Percentiles rank a stretch among this genome's conserved stretches.
phyloP scores from a whole-genome alignment of 92 coral and sea anemone genomes.

The Heliopora coerulea region DNA sequence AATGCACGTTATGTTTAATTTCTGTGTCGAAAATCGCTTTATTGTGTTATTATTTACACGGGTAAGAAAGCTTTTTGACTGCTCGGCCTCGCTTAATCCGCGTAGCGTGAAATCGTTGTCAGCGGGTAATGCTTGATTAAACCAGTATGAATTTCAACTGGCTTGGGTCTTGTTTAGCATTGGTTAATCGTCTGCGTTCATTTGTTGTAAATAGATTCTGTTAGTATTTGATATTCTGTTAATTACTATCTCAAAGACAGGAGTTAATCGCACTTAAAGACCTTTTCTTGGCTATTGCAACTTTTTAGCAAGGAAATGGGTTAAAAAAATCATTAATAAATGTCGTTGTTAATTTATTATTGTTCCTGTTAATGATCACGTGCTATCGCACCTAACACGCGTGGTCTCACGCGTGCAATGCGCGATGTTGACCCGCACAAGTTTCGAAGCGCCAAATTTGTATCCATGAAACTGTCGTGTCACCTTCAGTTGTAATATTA shows the following conservation, averaged over 20 bases:
- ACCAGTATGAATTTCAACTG: no score
- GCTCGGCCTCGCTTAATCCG: background rate
- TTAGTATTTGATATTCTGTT: no score
- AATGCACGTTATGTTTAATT: background rate
- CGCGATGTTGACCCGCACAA: background rate
- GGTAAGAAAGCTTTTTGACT: conserved; percentile 1
- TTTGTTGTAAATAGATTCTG: no score
- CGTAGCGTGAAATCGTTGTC: conserved; percentile 5
- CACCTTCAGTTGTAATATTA: background rate
- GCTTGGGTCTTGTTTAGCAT: no score
- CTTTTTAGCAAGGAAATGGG: background rate
- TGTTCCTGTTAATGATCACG: no score
- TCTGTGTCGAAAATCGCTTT: background rate
- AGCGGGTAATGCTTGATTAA: no score
- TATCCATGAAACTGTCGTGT: conserved; percentile 9
- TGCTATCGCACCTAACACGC: no score
- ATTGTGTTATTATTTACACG: conserved; percentile 17
- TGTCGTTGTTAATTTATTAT: no score
- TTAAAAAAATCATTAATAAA: no score
- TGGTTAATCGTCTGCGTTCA: no score
- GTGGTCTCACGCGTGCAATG: conserved; percentile 11
- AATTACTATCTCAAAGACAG: background rate
- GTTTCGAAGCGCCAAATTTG: conserved; percentile 39
- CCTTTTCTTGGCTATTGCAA: background rate
- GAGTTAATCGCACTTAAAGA: background rate